phyloP scores from a whole-genome alignment of 2,797 vertebrate genomes.

The Zenarchopterus dispar region DNA sequence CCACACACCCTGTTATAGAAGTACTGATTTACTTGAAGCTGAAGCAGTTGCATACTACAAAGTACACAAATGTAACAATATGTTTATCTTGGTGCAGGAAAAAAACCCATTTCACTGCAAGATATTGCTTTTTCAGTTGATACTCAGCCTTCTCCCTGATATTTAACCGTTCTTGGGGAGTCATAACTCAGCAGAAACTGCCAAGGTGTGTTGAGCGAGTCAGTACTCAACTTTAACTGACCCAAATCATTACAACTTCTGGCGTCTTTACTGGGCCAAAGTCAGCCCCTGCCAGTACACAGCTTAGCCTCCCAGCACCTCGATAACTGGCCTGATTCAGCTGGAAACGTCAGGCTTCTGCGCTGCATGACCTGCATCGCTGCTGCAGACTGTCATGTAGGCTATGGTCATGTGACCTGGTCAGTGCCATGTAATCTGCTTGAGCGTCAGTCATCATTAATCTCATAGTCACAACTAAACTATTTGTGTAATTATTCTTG shows the following conservation, averaged over 20 bases:
- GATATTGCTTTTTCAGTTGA: too few species aligned
- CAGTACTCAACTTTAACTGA: background rate
- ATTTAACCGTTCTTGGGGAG: too few species aligned
- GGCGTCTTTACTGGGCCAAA: background rate
- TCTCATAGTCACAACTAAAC: constrained; percentile 38
- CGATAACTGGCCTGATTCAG: background rate
- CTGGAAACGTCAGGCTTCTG: background rate
- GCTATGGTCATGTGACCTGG: constrained; percentile 50
- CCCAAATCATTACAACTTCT: background rate
- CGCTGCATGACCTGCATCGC: constrained; percentile 15
- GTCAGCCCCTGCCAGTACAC: background rate
- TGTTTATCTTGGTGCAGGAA: too few species aligned
- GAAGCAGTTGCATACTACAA: too few species aligned
- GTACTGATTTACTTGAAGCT: too few species aligned
- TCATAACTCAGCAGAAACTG: too few species aligned
- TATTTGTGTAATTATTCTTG: constrained; percentile 15
- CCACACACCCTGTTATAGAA: too few species aligned
- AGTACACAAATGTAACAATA: too few species aligned
- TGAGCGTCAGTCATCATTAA: constrained; percentile 64
- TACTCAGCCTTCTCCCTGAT: too few species aligned
- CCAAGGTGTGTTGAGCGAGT: background rate
- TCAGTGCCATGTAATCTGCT: constrained; percentile 63
- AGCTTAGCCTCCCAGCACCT: background rate
- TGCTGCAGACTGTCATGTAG: constrained; percentile 19
- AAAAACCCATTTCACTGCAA: too few species aligned